Base-by-base conservation (phyloP, 2,797 vertebrate species). In the Podarcis siculus region DNA sequence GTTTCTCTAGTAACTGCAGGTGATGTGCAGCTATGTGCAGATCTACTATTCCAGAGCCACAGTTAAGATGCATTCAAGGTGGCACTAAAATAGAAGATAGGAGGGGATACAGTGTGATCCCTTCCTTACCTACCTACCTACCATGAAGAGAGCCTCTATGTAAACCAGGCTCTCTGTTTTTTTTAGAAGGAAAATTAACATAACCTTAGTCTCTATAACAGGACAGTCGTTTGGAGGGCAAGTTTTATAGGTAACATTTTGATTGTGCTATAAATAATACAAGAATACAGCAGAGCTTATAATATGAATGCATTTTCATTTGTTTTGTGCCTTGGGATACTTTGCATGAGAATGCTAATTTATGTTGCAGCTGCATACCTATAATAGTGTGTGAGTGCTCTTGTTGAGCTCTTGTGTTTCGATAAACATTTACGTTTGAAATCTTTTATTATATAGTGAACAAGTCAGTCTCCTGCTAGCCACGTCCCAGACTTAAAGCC, bases 241-340 rank as follows among this genome's bases (percentile, higher is more conserved):
- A 37, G 23, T 17, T 49, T 13, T 91, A 82, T 35, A 86, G 75
- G 42, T 35, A 21, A 79, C 13, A 25, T 5, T 37, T 86, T 72
- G 8, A 25, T 89, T 91, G 92, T 83, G 84, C 90, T 79, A 76
- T 45, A 3, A 66, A 87, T 89, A 37, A 84, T 88, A 92, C 3
- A 1, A 85, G 64, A 76, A 66, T n/a, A 5, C 86, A 75, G 7
- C 86, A 88, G 77, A 88, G 80, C 23, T 71, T 85, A 87, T 87
- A 32, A 7, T 91, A 79, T 67, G 32, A 71, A 76, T 79, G 45
- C n/a, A 80, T 92, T 92, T 79, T 32, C 19, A 66, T 78, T 89
- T 37, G 80, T 86, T 37, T 83, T 77, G 32, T 10, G 58, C 61
- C 17, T 92, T 37, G 67, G 67, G 89, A 49, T 82, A n/a, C 17